These are phyloP conservation scores for Verasper variegatus DNA, from an alignment of 2,113 vertebrate genomes.

Conservation along the genomic window DNA sequence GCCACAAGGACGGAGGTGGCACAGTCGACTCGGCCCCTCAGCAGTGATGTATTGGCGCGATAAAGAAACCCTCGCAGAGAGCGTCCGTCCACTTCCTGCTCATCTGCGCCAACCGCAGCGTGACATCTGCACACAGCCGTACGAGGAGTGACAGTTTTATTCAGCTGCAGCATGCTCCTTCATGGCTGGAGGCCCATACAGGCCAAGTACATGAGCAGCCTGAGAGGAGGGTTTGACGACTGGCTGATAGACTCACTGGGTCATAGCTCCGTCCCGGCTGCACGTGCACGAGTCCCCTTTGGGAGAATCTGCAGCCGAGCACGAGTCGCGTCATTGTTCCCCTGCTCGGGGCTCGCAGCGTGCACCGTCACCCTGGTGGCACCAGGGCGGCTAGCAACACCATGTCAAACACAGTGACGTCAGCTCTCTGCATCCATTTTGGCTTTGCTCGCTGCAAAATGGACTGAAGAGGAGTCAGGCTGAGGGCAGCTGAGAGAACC, in stretches of 20 bases:
- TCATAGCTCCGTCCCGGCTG: conserved; percentile 30
- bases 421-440: conserved; percentile 70
- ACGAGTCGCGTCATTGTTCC: conserved; percentile 36
- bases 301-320: conserved; percentile 35
- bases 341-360: conserved; percentile 4
- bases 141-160: conserved; percentile 33
- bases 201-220: conserved; percentile 5
- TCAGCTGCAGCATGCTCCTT: conserved; percentile 39
- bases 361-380: conserved; percentile 61
- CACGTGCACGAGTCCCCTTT: conserved; percentile 25
- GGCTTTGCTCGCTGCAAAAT: conserved; percentile 50
- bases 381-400: conserved; percentile 60
- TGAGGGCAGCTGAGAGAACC: conserved; percentile 8
- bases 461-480: conserved; percentile 48
- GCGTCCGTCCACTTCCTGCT: conserved; percentile 2
- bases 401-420: conserved; percentile 63
- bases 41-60: conserved; percentile 12
- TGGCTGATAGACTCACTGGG: conserved; percentile 33
- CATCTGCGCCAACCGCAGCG: conserved; percentile 7
- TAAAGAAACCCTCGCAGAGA: background rate
- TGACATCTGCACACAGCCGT: conserved; percentile 44
- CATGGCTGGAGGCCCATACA: conserved; percentile 28
- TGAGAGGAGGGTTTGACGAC: conserved; percentile 25
- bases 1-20: conserved; percentile 51
- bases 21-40: conserved; percentile 1